Conservation (phyloP, 2,113 vertebrate genomes). For the Grus americana region DNA sequence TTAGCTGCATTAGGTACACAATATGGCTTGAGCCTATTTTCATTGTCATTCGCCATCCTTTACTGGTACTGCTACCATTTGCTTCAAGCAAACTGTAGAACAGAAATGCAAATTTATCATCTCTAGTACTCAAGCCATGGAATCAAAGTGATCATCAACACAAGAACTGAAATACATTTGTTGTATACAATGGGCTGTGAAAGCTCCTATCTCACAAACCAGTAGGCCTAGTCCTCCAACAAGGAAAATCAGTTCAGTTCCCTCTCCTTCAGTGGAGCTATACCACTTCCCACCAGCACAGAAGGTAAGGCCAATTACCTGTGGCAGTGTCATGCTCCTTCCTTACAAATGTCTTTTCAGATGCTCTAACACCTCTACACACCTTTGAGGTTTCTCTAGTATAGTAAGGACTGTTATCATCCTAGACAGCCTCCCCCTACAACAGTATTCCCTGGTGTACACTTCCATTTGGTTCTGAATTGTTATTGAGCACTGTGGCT, state of each 20-base stretch:
- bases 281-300: not conserved
- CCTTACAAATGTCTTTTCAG: not conserved
- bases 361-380: not conserved
- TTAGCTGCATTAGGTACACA: not conserved
- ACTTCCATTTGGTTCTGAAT: not conserved
- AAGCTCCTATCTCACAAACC: not conserved
- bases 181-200: not conserved
- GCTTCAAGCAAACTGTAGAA: not conserved
- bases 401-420: not conserved
- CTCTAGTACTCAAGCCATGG: not conserved
- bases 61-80: not conserved
- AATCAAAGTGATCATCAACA: not conserved
- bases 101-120: not conserved
- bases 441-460: not conserved
- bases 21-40: not conserved
- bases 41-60: not conserved
- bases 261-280: not conserved
- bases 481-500: not conserved
- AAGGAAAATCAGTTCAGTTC: not conserved
- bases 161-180: not conserved
- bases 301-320: not conserved
- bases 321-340: not conserved
- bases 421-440: not conserved
- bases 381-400: not conserved
- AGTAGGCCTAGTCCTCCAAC: not conserved